Base-by-base conservation (phyloP, 2,888 invertebrate species). In the Drosophila atripex region DNA sequence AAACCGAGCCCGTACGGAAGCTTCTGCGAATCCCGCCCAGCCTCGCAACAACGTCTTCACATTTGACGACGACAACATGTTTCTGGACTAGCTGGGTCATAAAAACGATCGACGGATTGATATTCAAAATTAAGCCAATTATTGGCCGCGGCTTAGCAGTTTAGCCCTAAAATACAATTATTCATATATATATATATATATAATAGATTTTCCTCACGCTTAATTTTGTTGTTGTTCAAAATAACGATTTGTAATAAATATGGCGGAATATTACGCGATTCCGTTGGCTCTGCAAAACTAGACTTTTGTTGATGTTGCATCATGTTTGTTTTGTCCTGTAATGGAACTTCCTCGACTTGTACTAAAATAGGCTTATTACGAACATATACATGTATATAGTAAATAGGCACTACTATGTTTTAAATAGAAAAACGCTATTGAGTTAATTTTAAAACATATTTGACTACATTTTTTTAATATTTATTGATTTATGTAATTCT, bases 51-150 rank as follows among this genome's bases (percentile, higher is more conserved):
- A 90, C 64, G 77, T 88, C 47, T 90, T 90, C 64, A 89, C 89
- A 63, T 91, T 89, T 74, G 92, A 91, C 51, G 91, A 91, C 70
- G 90, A 90, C 71, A 90, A 90, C 79, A 89, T 91, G 75, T 90
- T 90, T 75, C 89, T 90, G 83, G 89, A 90, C 77, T 90, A 90
- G 76, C 79, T 74, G 74, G 43, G 32, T 9, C 18, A 38, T 9
- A 32, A 25, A 9, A 38, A 2, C 41, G 41, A 23, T 14, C 35
- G 14, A 61, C 4, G 50, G 47, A 61, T 45, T 77, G 80, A 76
- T 85, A 87, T 87, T 82, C 88, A 73, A 86, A 78, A 86, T 86
- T 86, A 60, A 64, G 53, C 63, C 68, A 73, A 71, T 23, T 49
- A 43, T 72, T 55, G 73, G 73, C 63, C 23, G 39, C 54, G 55